These are phyloP conservation scores for Plagodis pulveraria DNA, from an alignment of 2,888 invertebrate genomes.

Conservation along the genomic window DNA sequence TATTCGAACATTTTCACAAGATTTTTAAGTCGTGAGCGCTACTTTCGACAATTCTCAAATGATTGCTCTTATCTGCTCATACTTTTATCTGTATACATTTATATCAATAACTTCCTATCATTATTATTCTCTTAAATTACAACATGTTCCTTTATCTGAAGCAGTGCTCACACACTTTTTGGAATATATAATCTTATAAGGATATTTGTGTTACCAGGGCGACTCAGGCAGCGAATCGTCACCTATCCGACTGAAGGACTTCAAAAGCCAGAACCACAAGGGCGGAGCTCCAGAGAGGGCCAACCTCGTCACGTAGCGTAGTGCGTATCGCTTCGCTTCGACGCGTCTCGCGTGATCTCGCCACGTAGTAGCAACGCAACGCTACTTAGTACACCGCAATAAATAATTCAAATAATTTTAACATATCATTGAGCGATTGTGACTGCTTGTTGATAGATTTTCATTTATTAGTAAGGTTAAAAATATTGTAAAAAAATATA, in stretches of 20 bases:
- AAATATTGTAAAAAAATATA: slow-evolving; percentile 75
- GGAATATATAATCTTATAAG: not conserved
- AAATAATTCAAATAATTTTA: slow-evolving; percentile 79
- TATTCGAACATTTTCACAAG: too few relatives aligned
- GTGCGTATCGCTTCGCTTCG: slow-evolving; percentile 38
- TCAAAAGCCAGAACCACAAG: slow-evolving; percentile 78
- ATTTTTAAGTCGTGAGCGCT: too few relatives aligned
- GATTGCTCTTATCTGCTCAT: too few relatives aligned
- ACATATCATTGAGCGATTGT: slow-evolving; percentile 86
- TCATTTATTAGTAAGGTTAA: slow-evolving; percentile 75
- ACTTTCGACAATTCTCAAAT: too few relatives aligned
- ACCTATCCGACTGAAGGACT: slow-evolving; percentile 83
- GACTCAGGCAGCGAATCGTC: slow-evolving; percentile 88
- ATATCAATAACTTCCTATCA: too few relatives aligned
- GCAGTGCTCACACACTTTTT: too few relatives aligned
- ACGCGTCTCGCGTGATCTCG: slow-evolving; percentile 34
- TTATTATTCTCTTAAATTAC: too few relatives aligned
- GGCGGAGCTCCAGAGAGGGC: slow-evolving; percentile 65
- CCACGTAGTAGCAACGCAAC: slow-evolving; percentile 27
- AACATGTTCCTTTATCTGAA: too few relatives aligned
- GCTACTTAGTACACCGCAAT: slow-evolving; percentile 70
- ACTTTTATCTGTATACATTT: too few relatives aligned
- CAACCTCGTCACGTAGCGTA: slow-evolving; percentile 68
- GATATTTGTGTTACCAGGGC: slow-evolving; percentile 69
- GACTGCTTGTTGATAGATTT: slow-evolving; percentile 83